Evolutionary conservation across 2,113 vertebrate species (phyloP).

Genomic region (Callaeas wilsoni): DNA sequence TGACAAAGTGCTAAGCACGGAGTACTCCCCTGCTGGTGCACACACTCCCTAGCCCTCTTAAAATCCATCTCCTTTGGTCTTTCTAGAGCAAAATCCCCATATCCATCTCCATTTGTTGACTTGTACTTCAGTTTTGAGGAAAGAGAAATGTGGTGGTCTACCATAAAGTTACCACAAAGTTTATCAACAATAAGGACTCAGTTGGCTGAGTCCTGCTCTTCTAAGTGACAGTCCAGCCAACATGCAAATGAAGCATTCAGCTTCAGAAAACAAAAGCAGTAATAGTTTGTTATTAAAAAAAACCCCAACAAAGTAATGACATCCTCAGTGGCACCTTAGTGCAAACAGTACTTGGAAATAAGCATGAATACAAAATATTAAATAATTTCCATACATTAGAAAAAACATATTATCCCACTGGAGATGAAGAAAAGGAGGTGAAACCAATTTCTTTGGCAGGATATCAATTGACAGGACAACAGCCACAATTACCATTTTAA

Average conservation of each 20-base stretch:
- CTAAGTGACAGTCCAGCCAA: background rate
- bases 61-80: background rate
- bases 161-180: background rate
- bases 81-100: background rate
- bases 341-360: background rate
- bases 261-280: background rate
- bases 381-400: background rate
- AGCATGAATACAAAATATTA: background rate
- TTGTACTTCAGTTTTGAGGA: background rate
- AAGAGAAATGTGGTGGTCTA: background rate
- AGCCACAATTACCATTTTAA: background rate
- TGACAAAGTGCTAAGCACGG: rapidly evolving
- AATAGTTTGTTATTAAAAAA: background rate
- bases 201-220: background rate
- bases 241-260: background rate
- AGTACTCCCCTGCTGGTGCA: rapidly evolving
- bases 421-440: background rate
- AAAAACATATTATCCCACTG: background rate
- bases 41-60: background rate
- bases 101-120: background rate
- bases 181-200: background rate
- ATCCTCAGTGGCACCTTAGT: background rate
- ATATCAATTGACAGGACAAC: background rate
- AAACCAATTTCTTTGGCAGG: background rate
- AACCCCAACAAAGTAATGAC: background rate